Evolutionary conservation across 2,888 invertebrate genomes (phyloP).

Genomic region (Lapara coniferarum): DNA sequence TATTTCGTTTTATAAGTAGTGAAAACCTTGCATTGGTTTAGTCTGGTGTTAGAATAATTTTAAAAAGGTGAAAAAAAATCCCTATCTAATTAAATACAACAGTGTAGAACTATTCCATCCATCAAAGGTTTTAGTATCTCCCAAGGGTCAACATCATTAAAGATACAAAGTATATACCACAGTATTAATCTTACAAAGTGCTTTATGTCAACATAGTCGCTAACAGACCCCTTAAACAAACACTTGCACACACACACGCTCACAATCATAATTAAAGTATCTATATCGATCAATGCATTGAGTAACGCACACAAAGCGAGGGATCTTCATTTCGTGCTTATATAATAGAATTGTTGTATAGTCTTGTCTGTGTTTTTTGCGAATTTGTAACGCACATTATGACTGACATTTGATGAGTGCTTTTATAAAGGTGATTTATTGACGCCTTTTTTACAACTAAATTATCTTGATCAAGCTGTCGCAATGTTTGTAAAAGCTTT

Average conservation of each 20-base stretch:
- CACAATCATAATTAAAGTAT: constrained; percentile 27
- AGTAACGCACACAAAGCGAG: constrained; percentile 18
- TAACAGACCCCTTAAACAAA: constrained; percentile 23
- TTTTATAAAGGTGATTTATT: not conserved
- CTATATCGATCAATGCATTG: constrained; percentile 24
- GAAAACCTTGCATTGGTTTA: no score
- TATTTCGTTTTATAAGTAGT: no score
- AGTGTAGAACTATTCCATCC: no score
- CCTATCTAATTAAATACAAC: no score
- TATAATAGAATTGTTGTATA: constrained; percentile 19
- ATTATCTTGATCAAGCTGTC: not conserved
- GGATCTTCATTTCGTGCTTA: constrained; percentile 24
- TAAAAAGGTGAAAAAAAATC: no score
- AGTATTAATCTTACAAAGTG: no score
- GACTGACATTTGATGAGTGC: not conserved
- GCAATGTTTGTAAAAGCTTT: not conserved
- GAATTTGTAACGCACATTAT: constrained; percentile 1
- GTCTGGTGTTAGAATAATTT: no score
- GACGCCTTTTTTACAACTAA: not conserved
- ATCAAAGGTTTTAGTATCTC: no score
- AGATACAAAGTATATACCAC: no score
- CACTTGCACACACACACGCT: constrained; percentile 15
- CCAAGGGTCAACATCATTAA: no score
- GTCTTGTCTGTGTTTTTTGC: constrained; percentile 18
- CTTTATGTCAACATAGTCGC: not conserved